Base-by-base conservation (phyloP, 2,888 invertebrate species). In the Himalopsyche japonica region DNA sequence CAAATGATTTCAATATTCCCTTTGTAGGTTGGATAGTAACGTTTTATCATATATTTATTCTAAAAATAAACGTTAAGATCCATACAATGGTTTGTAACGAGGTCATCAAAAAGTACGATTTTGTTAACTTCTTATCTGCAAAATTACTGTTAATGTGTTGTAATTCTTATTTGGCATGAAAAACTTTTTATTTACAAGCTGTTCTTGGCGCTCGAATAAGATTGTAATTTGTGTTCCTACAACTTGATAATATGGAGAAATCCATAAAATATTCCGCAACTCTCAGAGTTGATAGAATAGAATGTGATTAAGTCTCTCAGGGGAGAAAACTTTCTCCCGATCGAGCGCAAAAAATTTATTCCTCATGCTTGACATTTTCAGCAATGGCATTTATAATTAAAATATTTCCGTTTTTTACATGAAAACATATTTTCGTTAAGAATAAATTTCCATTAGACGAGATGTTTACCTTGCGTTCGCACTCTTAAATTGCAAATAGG, bases 291-390 rank as follows among this genome's bases (percentile, higher is more conserved):
- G 30, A 79, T 78, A 83, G 83, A 83, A 83, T 83, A 83, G 83
- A 83, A 83, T 83, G 83, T 83, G 83, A 83, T 83, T 83, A 83
- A 83, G 83, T 64, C 79, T 83, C 83, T 27, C 76, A 79, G 83
- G 83, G 83, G 70, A 78, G 64, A 24, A 57, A 78, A 70, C 37
- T 77, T 78, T 49, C 34, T 43, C 34, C 57, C 70, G 27, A 70
- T 70, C 70, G 24, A 70, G 34, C 32, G 37, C 24, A 70, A 79
- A 78, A 83, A 79, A 83, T 79, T 64, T 70, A 48, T 57, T 30
- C 47, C 76, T 43, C 48, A 76, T 47, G 83, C 80, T 83, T 83
- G 57, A 83, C 79, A 83, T 83, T 83, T 83, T 79, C 79, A 37
- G 79, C 70, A 79, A 79, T 83, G 80, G 83, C 83, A 57, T 64